These are phyloP conservation scores for Drosophila gaucha DNA, from an alignment of 2,888 invertebrate genomes.

Conservation along the genomic window DNA sequence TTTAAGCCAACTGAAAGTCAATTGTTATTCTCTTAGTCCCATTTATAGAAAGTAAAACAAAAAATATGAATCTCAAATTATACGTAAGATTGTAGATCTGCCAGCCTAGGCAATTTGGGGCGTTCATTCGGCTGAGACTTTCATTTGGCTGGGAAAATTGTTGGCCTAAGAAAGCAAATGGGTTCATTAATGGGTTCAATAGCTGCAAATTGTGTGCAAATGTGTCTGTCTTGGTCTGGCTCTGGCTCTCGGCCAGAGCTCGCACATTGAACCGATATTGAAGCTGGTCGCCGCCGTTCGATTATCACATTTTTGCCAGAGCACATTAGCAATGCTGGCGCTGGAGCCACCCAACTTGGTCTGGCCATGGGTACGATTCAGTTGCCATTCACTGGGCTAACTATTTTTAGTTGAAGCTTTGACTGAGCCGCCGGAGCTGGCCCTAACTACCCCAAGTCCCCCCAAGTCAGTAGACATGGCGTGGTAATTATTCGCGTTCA, in stretches of 20 bases:
- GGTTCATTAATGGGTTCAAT: conserved; percentile 75
- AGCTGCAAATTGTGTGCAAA: conserved; percentile 70
- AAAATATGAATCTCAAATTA: too few relatives aligned
- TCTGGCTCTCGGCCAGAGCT: conserved; percentile 1
- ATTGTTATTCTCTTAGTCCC: not conserved
- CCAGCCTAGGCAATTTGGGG: not conserved
- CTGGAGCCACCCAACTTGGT: conserved; percentile 32
- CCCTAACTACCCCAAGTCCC: too few relatives aligned
- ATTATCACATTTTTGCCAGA: conserved; percentile 71
- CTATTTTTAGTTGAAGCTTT: conserved; percentile 57
- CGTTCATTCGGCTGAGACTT: conserved; percentile 39
- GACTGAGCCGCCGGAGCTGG: conserved; percentile 52
- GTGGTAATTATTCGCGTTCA: conserved; percentile 83
- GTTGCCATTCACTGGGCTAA: conserved; percentile 61
- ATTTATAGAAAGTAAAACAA: conserved; percentile 1
- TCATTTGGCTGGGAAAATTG: conserved; percentile 50
- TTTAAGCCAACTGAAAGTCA: too few relatives aligned
- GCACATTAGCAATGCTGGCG: conserved; percentile 78
- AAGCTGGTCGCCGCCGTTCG: conserved; percentile 37
- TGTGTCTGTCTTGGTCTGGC: conserved; percentile 5
- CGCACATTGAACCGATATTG: conserved; percentile 58
- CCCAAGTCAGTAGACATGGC: conserved; percentile 43
- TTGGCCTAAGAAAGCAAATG: conserved; percentile 51
- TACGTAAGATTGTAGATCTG: too few relatives aligned
- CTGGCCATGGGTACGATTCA: conserved; percentile 44